Evolutionary conservation across 2,113 vertebrate genomes (phyloP).

Genomic region (Sander vitreus): DNA sequence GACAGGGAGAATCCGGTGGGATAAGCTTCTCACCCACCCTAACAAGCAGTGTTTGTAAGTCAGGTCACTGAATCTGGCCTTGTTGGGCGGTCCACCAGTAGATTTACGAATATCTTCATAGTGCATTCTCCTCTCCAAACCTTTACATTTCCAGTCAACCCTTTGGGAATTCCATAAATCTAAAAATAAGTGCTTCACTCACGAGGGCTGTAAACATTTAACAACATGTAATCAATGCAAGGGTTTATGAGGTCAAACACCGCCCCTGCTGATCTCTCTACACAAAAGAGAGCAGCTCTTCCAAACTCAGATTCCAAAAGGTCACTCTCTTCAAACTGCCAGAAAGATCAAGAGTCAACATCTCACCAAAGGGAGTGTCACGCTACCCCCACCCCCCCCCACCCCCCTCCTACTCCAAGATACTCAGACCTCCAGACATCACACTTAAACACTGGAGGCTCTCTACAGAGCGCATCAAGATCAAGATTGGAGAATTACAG

Average conservation of each 20-base stretch:
- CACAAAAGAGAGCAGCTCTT: background rate
- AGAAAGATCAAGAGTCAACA: conserved; percentile 7
- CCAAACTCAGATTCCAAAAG: background rate
- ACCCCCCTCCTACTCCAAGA: background rate
- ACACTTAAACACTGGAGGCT: conserved; percentile 19
- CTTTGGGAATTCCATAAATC: conserved; percentile 36
- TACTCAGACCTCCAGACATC: conserved; percentile 31
- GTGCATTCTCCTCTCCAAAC: background rate
- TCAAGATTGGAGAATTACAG: conserved; percentile 47
- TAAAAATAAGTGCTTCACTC: conserved; percentile 16
- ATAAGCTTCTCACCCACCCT: conserved; percentile 60
- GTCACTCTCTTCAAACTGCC: background rate
- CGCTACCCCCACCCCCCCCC: too few species aligned
- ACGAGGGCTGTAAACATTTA: conserved; percentile 48
- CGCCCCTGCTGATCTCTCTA: background rate
- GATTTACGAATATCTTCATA: conserved; percentile 11
- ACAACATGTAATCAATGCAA: conserved; percentile 43
- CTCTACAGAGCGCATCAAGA: conserved; percentile 24
- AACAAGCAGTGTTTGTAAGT: conserved; percentile 43
- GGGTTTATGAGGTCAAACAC: conserved; percentile 45
- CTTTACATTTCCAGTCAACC: conserved; percentile 21
- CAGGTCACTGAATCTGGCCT: conserved; percentile 13
- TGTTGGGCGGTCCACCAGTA: background rate
- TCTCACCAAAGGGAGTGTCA: background rate
- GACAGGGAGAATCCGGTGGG: conserved; percentile 37